phyloP scores from a whole-genome alignment of 2,113 vertebrate species.

The Solenodon paradoxus region DNA sequence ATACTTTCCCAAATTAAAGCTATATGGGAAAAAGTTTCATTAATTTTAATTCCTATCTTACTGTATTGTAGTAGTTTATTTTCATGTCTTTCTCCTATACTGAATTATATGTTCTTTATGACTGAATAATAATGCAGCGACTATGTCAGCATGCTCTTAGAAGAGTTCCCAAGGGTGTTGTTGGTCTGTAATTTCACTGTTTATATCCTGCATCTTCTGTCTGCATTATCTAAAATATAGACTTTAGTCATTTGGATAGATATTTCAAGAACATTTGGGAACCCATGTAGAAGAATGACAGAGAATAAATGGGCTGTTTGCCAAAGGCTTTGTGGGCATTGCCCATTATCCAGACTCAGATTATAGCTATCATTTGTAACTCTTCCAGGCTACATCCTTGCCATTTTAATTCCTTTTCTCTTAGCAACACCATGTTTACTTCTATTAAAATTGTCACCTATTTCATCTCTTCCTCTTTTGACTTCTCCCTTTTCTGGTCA shows the following conservation, averaged over 20 bases:
- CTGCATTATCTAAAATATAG: background rate
- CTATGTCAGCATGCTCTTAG: background rate
- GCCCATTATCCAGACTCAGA: background rate
- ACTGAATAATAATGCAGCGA: background rate
- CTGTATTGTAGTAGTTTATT: background rate
- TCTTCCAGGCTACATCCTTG: background rate
- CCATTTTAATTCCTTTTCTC: background rate
- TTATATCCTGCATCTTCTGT: background rate
- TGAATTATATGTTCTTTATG: background rate
- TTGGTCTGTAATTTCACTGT: background rate
- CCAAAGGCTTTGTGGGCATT: background rate
- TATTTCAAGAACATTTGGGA: background rate
- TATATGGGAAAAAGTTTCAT: background rate
- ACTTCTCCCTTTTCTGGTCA: background rate
- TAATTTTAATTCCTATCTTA: background rate
- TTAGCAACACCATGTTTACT: background rate
- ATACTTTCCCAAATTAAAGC: background rate
- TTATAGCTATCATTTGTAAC: background rate
- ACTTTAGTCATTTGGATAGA: background rate
- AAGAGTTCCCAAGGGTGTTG: background rate
- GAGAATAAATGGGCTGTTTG: background rate
- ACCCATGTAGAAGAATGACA: background rate
- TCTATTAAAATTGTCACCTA: background rate
- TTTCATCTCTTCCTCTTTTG: background rate
- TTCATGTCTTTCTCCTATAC: background rate